Conservation (phyloP, 2,797 vertebrate genomes). For the Parambassis ranga region DNA sequence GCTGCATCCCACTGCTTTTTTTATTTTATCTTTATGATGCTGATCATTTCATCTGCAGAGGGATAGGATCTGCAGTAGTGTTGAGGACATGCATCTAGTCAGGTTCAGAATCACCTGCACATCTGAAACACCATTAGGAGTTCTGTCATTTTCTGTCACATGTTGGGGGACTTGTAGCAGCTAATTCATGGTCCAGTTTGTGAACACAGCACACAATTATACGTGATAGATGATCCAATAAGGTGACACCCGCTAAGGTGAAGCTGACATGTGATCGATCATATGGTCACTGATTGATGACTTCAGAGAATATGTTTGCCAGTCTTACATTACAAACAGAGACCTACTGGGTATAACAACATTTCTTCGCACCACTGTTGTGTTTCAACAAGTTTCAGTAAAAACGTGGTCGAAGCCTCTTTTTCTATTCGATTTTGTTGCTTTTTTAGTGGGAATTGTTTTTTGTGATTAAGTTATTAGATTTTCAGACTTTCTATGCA, state of each 20-base stretch:
- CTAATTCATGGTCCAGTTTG: constrained; percentile 30
- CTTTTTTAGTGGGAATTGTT: no score
- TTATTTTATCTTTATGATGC: background rate
- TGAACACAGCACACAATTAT: constrained; percentile 48
- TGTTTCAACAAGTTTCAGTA: background rate
- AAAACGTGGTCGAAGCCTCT: no score
- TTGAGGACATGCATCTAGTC: background rate
- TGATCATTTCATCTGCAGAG: background rate
- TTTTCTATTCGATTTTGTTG: no score
- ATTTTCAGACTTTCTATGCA: no score
- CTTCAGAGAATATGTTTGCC: constrained; percentile 13
- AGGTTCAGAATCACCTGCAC: no score
- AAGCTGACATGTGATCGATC: constrained; percentile 54
- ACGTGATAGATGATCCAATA: constrained; percentile 54
- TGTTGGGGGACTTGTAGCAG: constrained; percentile 20
- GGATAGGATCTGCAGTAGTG: background rate
- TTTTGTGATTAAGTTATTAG: no score
- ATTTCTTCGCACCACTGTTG: background rate
- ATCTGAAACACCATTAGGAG: background rate
- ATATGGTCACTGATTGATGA: constrained; percentile 46
- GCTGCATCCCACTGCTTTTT: constrained; percentile 10
- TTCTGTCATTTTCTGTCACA: constrained; percentile 20
- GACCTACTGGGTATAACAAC: background rate
- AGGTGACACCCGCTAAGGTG: constrained; percentile 31
- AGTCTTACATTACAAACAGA: background rate